Conservation (phyloP, 92 coral and sea anemone genomes). For the Chrysogorgia sp. region DNA sequence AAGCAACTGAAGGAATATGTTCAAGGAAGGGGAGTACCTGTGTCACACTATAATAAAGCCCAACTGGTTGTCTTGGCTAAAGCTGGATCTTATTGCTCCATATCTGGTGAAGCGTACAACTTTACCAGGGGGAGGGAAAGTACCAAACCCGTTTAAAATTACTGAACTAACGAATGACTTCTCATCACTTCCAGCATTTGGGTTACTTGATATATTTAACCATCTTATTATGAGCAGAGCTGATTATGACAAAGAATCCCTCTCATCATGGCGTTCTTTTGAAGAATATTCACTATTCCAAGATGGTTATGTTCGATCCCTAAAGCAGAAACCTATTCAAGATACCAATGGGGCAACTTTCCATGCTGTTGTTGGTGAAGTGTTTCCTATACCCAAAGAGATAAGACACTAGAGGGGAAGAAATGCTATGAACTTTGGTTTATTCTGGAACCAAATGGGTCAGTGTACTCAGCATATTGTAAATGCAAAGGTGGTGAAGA, state of each 20-base stretch:
- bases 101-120: conserved; percentile 53
- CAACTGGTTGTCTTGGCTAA: conserved; percentile 62
- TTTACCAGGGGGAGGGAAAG: conserved; percentile 60
- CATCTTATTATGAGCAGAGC: conserved; percentile 40
- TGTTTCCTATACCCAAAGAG: conserved; percentile 71
- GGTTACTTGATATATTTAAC: conserved; percentile 41
- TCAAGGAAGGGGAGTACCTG: conserved; percentile 58
- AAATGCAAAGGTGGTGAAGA: conserved; percentile 74
- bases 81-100: conserved; percentile 59
- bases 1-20: conserved; percentile 54
- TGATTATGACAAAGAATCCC: conserved; percentile 25
- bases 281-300: conserved; percentile 9
- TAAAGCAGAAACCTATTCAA: conserved; percentile 46
- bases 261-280: conserved; percentile 34
- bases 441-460: too few species aligned
- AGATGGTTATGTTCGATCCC: background rate
- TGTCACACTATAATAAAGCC: conserved; percentile 59
- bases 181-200: conserved; percentile 38
- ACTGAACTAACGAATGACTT: conserved; percentile 17
- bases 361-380: conserved; percentile 58
- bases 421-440: conserved; percentile 67
- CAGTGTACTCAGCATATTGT: conserved; percentile 72
- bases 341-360: conserved; percentile 61
- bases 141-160: conserved; percentile 29
- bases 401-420: conserved; percentile 64